Evolutionary conservation across 2,113 vertebrate genomes (phyloP).

Genomic region (Sitta europaea): DNA sequence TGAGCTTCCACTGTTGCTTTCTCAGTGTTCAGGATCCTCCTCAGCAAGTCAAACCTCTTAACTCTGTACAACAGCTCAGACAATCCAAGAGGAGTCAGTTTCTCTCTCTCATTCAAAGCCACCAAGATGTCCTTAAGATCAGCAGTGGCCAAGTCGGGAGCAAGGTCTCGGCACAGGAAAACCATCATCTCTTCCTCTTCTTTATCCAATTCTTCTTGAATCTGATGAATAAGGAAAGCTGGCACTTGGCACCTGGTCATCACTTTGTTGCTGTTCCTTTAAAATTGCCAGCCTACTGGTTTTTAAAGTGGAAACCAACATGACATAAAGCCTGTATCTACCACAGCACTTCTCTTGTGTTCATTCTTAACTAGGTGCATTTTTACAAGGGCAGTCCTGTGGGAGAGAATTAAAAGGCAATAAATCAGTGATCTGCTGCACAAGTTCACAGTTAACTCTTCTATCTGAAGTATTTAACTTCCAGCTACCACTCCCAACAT

Average conservation of each 20-base stretch:
- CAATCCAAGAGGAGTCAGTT: constrained; percentile 49
- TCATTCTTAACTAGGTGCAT: not conserved
- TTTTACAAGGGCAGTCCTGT: not conserved
- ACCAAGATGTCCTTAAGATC: constrained; percentile 60
- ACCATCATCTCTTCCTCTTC: constrained; percentile 72
- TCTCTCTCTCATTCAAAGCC: constrained; percentile 60
- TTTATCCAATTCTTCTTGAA: constrained; percentile 72
- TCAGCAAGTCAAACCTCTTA: constrained; percentile 85
- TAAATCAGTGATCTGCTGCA: not conserved
- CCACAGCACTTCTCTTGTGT: not conserved
- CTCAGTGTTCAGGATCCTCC: constrained; percentile 68
- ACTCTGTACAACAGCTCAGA: constrained; percentile 79
- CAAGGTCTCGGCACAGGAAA: constrained; percentile 74
- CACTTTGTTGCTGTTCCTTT: not conserved
- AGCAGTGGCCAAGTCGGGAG: not conserved
- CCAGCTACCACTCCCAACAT: not conserved
- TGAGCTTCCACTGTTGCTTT: constrained; percentile 66
- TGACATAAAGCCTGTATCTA: not conserved
- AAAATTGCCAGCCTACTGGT: not conserved
- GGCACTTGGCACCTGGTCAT: constrained; percentile 60
- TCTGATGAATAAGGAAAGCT: constrained; percentile 64
- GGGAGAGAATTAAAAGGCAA: not conserved
- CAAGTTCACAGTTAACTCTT: not conserved
- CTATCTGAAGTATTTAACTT: not conserved
- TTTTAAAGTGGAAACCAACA: constrained; percentile 24